These are phyloP conservation scores for Cataglyphis rosenhaueri DNA, from an alignment of 2,888 invertebrate genomes.

Conservation along the genomic window DNA sequence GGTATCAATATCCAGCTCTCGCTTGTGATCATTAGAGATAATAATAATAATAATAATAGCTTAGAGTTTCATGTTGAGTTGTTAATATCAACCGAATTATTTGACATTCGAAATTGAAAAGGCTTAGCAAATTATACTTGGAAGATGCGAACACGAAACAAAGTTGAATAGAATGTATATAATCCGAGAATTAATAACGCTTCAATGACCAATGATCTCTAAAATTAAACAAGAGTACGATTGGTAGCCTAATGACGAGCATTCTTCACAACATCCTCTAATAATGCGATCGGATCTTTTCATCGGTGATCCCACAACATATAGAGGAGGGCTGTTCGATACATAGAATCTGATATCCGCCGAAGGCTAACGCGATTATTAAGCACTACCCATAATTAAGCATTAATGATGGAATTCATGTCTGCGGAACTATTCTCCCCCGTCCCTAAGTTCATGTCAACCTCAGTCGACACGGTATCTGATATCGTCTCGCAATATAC, in stretches of 20 bases:
- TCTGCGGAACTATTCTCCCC: slow-evolving; percentile 46
- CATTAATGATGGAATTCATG: slow-evolving; percentile 72
- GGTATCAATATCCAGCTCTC: not conserved
- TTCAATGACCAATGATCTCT: not conserved
- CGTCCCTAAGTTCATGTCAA: slow-evolving; percentile 69
- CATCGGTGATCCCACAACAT: slow-evolving; percentile 25
- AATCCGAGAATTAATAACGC: not conserved
- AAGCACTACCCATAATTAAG: slow-evolving; percentile 72
- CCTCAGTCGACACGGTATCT: slow-evolving; percentile 62
- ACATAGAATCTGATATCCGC: slow-evolving; percentile 60
- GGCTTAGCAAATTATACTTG: not conserved
- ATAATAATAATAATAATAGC: not conserved
- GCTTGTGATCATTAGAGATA: not conserved
- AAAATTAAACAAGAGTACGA: not conserved
- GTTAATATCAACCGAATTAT: not conserved
- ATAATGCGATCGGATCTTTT: slow-evolving; percentile 29
- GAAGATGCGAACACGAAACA: not conserved
- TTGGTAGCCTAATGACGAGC: not conserved
- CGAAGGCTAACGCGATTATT: slow-evolving; percentile 68
- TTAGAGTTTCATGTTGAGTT: not conserved
- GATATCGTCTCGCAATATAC: slow-evolving; percentile 65
- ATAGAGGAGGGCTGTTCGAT: slow-evolving; percentile 50
- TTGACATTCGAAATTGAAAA: not conserved
- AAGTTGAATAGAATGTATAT: not conserved
- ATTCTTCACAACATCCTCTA: not conserved